Evolutionary conservation across 1,140 invertebrate genomes (phyloP).

Genomic region (Macrobrachium rosenbergii): DNA sequence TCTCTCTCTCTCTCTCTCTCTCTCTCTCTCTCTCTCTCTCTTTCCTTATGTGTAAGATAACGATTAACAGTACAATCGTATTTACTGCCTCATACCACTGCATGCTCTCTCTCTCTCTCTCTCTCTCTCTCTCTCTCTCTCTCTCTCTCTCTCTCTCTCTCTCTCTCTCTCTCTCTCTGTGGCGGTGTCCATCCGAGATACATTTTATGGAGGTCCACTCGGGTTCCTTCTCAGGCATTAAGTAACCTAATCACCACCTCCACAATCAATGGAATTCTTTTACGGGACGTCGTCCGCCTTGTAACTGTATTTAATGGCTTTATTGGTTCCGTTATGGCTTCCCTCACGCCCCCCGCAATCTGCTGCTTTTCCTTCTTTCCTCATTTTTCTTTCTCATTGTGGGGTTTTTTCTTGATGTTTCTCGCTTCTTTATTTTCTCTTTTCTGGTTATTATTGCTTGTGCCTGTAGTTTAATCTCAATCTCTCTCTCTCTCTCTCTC

Average conservation of each 20-base stretch:
- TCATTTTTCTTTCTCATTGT: background rate
- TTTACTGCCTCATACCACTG: background rate
- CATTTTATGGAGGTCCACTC: no score
- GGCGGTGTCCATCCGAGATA: no score
- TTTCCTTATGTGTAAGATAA: background rate
- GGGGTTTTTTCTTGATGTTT: background rate
- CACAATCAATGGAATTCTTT: no score
- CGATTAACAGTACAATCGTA: background rate
- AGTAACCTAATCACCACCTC: no score
- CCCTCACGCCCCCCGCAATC: background rate
- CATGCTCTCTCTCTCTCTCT: background rate
- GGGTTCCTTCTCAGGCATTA: no score
- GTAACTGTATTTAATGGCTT: no score
- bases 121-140: constrained; percentile 4
- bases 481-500: constrained; percentile 10
- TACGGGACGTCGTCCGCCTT: no score
- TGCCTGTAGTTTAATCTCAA: background rate
- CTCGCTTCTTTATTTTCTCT: background rate
- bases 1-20: constrained; percentile 25
- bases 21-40: background rate
- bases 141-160: constrained; percentile 32
- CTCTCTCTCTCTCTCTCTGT: no score
- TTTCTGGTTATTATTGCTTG: background rate
- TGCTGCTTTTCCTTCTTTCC: background rate
- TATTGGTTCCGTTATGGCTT: no score